phyloP scores from a whole-genome alignment of 2,113 vertebrate genomes.

The Chlorodrepanis virens region DNA sequence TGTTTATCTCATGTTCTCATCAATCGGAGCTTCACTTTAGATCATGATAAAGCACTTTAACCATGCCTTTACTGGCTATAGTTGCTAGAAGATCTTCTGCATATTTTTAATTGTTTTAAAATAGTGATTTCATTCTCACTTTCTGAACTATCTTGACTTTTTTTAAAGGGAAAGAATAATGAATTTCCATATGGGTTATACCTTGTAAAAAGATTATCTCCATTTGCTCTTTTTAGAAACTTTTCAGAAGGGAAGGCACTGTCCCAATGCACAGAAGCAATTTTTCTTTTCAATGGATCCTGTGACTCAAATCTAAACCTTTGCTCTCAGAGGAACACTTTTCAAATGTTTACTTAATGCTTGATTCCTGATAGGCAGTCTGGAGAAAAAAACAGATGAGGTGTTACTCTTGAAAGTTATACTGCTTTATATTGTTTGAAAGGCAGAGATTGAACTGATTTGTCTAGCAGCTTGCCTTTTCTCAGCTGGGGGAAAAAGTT shows the following conservation, averaged over 20 bases:
- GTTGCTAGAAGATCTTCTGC: background rate
- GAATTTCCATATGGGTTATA: slow-evolving; percentile 67
- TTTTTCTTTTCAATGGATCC: slow-evolving; percentile 71
- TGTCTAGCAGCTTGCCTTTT: slow-evolving; percentile 50
- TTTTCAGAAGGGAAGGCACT: slow-evolving; percentile 64
- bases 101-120: background rate
- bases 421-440: slow-evolving; percentile 67
- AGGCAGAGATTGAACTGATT: slow-evolving; percentile 59
- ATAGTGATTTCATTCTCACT: background rate
- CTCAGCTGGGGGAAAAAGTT: background rate
- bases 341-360: slow-evolving; percentile 75
- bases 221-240: slow-evolving; percentile 59
- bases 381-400: slow-evolving; percentile 60
- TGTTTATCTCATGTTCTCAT: slow-evolving; percentile 26
- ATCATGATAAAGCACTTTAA: background rate
- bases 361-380: slow-evolving; percentile 64
- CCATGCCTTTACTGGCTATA: background rate
- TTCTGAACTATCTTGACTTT: slow-evolving; percentile 11
- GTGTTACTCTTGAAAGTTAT: slow-evolving; percentile 62
- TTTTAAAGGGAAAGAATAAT: slow-evolving; percentile 36
- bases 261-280: slow-evolving; percentile 73
- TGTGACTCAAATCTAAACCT: slow-evolving; percentile 70
- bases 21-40: background rate
- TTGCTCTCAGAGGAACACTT: slow-evolving; percentile 65
- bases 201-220: slow-evolving; percentile 76